A percentile compares a stretch with the other conserved stretches of the same genome.
Conservation (phyloP, 2,888 invertebrate genomes). For the Drosophila limbata region DNA sequence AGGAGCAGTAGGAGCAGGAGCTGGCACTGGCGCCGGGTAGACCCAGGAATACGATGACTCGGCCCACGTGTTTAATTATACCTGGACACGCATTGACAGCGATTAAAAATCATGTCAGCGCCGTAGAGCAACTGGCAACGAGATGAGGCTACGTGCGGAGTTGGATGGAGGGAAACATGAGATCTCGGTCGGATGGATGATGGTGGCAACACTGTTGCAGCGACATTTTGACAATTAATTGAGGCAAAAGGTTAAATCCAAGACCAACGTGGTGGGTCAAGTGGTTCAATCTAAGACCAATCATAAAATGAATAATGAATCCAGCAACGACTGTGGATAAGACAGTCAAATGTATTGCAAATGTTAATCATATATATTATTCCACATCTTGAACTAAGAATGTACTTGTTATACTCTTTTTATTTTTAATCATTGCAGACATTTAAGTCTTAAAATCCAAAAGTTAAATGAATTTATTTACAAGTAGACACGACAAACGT, state of each 20-base stretch:
- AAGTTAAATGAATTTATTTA: too few species aligned
- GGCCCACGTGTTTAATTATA: conserved; percentile 73
- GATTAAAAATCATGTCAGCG: conserved; percentile 70
- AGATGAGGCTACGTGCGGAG: conserved; percentile 1
- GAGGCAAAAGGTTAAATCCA: conserved; percentile 42
- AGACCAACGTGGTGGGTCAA: conserved; percentile 17
- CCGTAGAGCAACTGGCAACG: conserved; percentile 40
- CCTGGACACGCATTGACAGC: conserved; percentile 66
- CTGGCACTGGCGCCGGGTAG: neutral
- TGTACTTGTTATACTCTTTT: too few species aligned
- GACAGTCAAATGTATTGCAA: neutral
- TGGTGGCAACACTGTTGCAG: conserved; percentile 60
- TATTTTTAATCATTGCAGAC: too few species aligned
- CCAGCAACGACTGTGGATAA: conserved; percentile 2
- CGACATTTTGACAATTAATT: conserved; percentile 49
- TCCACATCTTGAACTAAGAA: too few species aligned
- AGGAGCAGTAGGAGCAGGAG: neutral
- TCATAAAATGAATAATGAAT: conserved; percentile 28
- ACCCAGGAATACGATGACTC: conserved; percentile 14
- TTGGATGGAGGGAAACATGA: neutral
- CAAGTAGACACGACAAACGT: too few species aligned
- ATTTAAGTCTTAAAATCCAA: too few species aligned
- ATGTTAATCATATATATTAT: too few species aligned
- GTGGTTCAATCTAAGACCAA: conserved; percentile 29
- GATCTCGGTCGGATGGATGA: neutral